Evolutionary conservation across 2,113 vertebrate species (phyloP).

Genomic region (Percopsis transmontana): DNA sequence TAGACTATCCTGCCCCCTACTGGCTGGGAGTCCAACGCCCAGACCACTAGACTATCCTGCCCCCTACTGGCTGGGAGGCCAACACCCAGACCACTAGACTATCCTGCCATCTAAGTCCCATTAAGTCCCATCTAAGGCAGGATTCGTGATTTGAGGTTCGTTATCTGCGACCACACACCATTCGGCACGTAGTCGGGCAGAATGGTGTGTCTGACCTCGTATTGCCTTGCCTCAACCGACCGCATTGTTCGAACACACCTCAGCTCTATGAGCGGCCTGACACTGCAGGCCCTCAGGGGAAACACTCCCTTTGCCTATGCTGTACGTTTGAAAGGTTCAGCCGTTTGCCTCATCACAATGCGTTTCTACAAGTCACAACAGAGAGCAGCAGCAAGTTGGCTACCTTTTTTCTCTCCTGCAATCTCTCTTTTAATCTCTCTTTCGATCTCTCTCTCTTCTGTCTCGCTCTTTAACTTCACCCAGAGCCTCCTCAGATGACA

Average conservation of each 20-base stretch:
- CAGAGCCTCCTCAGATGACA: constrained; percentile 55
- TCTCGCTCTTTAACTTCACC: not conserved
- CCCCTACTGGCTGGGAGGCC: too few species aligned
- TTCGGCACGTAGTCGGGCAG: too few species aligned
- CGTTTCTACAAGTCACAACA: constrained; percentile 57
- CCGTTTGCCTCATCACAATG: constrained; percentile 45
- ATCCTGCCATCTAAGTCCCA: too few species aligned
- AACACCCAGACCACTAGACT: too few species aligned
- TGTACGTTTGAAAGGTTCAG: constrained; percentile 8
- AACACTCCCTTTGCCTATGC: constrained; percentile 8
- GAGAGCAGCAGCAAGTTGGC: constrained; percentile 11
- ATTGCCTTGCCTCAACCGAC: constrained; percentile 26
- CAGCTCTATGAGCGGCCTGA: constrained; percentile 39
- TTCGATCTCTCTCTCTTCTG: not conserved
- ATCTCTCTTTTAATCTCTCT: not conserved
- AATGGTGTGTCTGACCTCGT: constrained; percentile 47
- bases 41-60: too few species aligned
- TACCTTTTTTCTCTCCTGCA: not conserved
- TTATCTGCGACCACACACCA: too few species aligned
- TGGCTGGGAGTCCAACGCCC: too few species aligned
- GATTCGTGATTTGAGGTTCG: too few species aligned
- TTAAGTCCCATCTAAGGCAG: too few species aligned
- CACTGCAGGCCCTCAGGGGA: constrained; percentile 40
- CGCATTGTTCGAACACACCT: constrained; percentile 36
- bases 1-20: too few species aligned